Evolutionary conservation across 2,888 invertebrate genomes (phyloP), one percentile per base, ranked within the genome.

Genomic region (Orthosia incerta): DNA sequence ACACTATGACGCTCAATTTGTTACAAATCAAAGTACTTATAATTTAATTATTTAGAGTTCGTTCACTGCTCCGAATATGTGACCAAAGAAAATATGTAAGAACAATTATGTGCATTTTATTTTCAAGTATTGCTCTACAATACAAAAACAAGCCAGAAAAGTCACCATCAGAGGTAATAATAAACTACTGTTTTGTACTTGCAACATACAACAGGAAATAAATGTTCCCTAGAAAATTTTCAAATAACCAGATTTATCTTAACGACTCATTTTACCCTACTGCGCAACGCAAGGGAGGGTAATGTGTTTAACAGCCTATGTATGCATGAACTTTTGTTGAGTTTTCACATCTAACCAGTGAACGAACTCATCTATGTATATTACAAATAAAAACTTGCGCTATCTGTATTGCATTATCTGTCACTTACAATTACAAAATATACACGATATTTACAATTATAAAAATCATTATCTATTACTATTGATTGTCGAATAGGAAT

Each of bases 391-490:
- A 71, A 62, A 55, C 67, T 74, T 73, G 76, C 76, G 66, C 74
- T 77, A 80, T 74, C 56, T 68, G 79, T 89, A 87, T 89, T 89
- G 89, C 89, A 89, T 89, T 86, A 84, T 76, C 63, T 75, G 80
- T 71, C 81, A 73, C 84, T 83, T 86, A 83, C 11, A 73, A 51
- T 84, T 84, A 67, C 83, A 86, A 67, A 83, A 85, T 84, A 89
- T 92, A 93, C 91, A 92, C 83, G 76, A 89, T 93, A 93, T 93
- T 91, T 93, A 93, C 93, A 93, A 80, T 61, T 81, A 76, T 56
- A 81, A 57, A 86, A 86, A 79, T 65, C 64, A 76, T 86, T 86
- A 48, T 80, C 79, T 85, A 88, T 82, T 74, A 83, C 82, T 85
- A 86, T 82, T 83, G 79, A 87, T 83, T 76, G 79, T 83, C 86